Base-by-base conservation (phyloP, 2,113 vertebrate species). In the Chaetorhynchus papuensis region DNA sequence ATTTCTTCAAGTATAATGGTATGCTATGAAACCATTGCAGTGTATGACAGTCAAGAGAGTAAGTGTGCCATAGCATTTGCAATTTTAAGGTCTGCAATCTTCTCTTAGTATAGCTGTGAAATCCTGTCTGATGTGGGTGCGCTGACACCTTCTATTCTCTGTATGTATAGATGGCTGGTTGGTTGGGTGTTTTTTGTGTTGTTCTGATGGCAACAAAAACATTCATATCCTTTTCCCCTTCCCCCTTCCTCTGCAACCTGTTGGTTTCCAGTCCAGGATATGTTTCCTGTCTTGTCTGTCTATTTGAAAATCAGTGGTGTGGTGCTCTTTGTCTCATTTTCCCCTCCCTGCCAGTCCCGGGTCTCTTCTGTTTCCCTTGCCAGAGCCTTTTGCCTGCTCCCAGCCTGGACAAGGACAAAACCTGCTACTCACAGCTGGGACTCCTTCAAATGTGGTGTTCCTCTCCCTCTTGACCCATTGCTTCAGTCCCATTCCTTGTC, bases 211-310 rank as follows among this genome's bases (percentile, higher is more conserved):
- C 77, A 86, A 44, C 15, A 75, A 87, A 94, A 95, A 70, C 71
- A 83, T 90, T 80, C 35, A 37, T 92, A 90, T 96, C 93, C 94
- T 96, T 90, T 97, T 94, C 86, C 83, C 72, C 4, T 95, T 95
- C 20, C 53, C 50, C 27, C 31, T 95, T 94, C 94, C 83, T 93
- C 64, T 89, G 42, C 72, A 89, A 95, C 93, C 86, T 87, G 80
- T 92, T 81, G 68, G 68, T 93, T 28, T 96, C 89, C 83, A 83
- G 54, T 90, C 61, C 91, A 92, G 95, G 95, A 94, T 95, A 77
- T 5, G 5, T 95, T 93, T 97, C 96, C 94, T 95, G 93, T 64
- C 90, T 68, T 94, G 70, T 90, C 80, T 86, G 30, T 83, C 49
- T 57, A 20, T 86, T 80, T 89, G 86, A 93, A 87, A 88, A 64